phyloP scores from a whole-genome alignment of 1,140 invertebrate genomes.

The Rhagoletis zephyria region DNA sequence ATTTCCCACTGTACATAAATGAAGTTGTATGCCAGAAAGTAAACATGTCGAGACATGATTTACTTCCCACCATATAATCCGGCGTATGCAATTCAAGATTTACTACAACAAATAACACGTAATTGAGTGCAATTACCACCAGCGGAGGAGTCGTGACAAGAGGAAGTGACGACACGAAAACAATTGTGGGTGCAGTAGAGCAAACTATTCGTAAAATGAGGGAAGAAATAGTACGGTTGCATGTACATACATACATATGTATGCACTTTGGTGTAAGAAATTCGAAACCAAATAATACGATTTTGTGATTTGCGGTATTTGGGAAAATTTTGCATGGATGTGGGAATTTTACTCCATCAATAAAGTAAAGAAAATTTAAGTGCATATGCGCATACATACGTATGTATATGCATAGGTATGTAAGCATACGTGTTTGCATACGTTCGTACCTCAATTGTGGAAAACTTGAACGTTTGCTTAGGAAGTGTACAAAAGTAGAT shows the following conservation, averaged over 20 bases:
- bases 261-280: not conserved
- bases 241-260: not conserved
- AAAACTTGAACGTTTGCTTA: too few species aligned
- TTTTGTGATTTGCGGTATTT: not conserved
- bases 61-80: not conserved
- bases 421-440: not conserved
- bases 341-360: too few species aligned
- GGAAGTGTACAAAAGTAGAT: too few species aligned
- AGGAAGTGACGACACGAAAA: conserved; percentile 10
- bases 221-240: not conserved
- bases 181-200: not conserved
- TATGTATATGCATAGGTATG: not conserved
- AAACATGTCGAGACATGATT: conserved; percentile 27
- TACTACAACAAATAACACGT: conserved; percentile 26
- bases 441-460: too few species aligned
- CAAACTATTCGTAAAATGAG: not conserved
- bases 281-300: not conserved
- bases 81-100: not conserved
- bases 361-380: too few species aligned
- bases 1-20: not conserved
- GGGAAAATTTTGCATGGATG: not conserved
- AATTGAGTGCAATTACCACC: conserved; percentile 40
- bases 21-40: not conserved
- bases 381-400: not conserved
- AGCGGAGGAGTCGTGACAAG: conserved; percentile 41